These are phyloP conservation scores for Lasius fuliginosus DNA, from an alignment of 2,888 invertebrate genomes.

Conservation along the genomic window DNA sequence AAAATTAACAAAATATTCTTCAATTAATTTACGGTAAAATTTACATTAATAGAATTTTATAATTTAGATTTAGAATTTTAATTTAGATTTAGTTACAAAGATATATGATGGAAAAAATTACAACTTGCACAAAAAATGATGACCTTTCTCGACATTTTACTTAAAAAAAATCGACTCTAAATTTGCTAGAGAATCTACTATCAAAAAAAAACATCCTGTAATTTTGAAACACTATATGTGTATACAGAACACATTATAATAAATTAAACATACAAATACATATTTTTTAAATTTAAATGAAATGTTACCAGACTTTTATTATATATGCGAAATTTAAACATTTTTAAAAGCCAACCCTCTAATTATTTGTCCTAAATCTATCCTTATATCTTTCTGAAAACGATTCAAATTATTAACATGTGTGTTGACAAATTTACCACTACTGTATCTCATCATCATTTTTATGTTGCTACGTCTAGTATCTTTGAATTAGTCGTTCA, in stretches of 20 bases:
- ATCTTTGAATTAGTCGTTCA: slow-evolving; percentile 21
- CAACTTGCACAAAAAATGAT: not conserved
- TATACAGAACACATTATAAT: slow-evolving; percentile 1
- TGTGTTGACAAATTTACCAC: not conserved
- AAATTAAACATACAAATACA: not conserved
- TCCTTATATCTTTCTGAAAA: not conserved
- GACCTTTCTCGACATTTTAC: not conserved
- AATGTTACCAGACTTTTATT: not conserved
- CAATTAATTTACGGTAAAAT: too few species aligned
- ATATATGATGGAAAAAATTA: not conserved
- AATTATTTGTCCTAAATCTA: not conserved
- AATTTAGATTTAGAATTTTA: too few species aligned
- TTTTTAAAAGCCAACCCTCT: not conserved
- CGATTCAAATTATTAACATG: not conserved
- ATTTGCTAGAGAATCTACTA: not conserved
- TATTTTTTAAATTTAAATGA: not conserved
- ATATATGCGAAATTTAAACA: not conserved
- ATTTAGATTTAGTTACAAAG: too few species aligned
- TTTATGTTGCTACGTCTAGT: slow-evolving; percentile 1
- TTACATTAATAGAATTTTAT: too few species aligned
- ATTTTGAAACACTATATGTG: not conserved
- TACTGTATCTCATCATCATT: not conserved
- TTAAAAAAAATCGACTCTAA: not conserved
- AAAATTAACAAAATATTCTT: too few species aligned
- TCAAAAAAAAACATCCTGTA: not conserved